These are phyloP conservation scores for Cygnus buccinator DNA, from an alignment of 2,113 vertebrate genomes.

Conservation along the genomic window DNA sequence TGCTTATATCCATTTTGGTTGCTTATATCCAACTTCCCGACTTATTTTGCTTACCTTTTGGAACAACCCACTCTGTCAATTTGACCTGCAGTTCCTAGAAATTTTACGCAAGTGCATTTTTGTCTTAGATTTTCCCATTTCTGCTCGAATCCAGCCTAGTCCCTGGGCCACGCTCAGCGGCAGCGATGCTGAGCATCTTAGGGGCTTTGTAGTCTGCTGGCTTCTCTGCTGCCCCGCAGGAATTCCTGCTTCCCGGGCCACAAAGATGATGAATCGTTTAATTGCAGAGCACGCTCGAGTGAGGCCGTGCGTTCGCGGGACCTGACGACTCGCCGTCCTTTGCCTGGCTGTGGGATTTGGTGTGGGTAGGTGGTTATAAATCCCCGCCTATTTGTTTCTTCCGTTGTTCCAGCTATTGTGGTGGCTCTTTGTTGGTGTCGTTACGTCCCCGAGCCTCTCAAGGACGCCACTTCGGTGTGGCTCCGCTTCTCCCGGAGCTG, in stretches of 20 bases:
- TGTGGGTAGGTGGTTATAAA: neutral
- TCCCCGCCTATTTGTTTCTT: neutral
- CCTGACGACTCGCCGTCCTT: neutral
- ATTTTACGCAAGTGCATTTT: neutral
- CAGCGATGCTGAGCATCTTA: neutral
- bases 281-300: neutral
- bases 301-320: neutral
- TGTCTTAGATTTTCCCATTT: neutral
- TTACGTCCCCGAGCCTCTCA: neutral
- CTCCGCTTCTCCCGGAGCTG: neutral
- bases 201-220: neutral
- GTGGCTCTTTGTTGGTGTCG: neutral
- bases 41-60: neutral
- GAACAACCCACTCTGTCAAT: neutral
- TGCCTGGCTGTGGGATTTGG: neutral
- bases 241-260: neutral
- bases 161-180: neutral
- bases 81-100: neutral
- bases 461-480: neutral
- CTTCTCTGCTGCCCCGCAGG: neutral
- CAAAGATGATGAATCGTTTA: neutral
- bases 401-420: neutral
- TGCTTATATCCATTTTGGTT: neutral
- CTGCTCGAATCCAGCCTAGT: neutral
- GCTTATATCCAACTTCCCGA: neutral